phyloP scores from a whole-genome alignment of 2,888 invertebrate species.

The Tachina fera region DNA sequence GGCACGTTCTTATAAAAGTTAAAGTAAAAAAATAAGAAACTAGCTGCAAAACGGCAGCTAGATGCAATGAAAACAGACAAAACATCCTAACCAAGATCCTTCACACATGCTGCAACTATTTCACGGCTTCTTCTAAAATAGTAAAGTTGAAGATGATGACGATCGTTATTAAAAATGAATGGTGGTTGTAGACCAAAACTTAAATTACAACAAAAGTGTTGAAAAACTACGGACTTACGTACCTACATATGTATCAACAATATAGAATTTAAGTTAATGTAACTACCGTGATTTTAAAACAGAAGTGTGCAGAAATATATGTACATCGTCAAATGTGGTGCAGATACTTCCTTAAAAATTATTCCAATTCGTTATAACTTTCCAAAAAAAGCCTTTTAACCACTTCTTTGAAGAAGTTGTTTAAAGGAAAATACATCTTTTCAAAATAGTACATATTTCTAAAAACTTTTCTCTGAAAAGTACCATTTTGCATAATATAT shows the following conservation, averaged over 20 bases:
- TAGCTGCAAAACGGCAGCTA: conserved; percentile 29
- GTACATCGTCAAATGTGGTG: too few relatives aligned
- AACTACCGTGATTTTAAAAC: conserved; percentile 2
- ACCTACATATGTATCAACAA: background rate
- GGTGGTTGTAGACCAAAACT: conserved; percentile 40
- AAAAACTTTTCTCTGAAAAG: too few relatives aligned
- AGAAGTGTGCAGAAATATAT: conserved; percentile 14
- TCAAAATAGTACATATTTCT: too few relatives aligned
- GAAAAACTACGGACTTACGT: background rate
- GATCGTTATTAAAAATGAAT: conserved; percentile 60
- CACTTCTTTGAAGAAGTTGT: too few relatives aligned
- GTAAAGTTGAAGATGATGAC: conserved; percentile 50
- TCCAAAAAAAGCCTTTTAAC: too few relatives aligned
- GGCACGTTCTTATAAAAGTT: conserved; percentile 65
- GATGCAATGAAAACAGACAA: conserved; percentile 16
- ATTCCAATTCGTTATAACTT: too few relatives aligned
- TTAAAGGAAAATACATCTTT: too few relatives aligned
- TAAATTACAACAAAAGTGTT: conserved; percentile 47
- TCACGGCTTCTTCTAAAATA: conserved; percentile 42
- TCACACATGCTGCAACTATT: conserved; percentile 65
- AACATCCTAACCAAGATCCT: conserved; percentile 67
- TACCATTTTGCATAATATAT: too few relatives aligned
- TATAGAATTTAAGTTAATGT: conserved; percentile 25
- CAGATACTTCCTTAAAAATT: too few relatives aligned
- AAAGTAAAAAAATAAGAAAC: conserved; percentile 16